phyloP scores from a whole-genome alignment of 2,888 invertebrate species.

The Stegana nigrithorax region DNA sequence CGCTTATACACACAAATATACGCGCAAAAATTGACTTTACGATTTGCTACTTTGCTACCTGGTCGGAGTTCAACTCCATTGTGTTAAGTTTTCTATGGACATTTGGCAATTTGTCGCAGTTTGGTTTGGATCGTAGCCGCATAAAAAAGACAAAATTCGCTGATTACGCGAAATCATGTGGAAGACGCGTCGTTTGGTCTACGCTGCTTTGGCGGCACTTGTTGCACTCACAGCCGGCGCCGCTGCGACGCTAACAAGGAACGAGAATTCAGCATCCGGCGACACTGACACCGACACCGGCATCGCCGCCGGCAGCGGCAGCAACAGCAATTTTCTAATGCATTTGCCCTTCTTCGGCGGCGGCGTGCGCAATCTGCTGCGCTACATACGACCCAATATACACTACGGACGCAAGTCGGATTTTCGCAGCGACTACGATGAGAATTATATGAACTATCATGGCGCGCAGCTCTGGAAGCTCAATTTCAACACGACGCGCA shows the following conservation, averaged over 20 bases:
- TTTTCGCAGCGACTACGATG: constrained; percentile 55
- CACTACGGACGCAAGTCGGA: constrained; percentile 48
- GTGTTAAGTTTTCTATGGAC: too few species aligned
- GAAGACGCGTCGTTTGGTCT: too few species aligned
- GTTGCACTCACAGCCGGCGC: background rate
- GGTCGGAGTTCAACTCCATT: too few species aligned
- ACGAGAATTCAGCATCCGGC: background rate
- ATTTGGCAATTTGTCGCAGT: background rate
- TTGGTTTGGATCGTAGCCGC: background rate
- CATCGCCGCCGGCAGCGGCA: background rate
- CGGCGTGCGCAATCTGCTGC: constrained; percentile 54
- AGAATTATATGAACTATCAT: constrained; percentile 60
- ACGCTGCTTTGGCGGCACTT: background rate
- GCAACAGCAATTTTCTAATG: constrained; percentile 38
- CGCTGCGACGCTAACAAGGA: background rate
- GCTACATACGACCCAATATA: constrained; percentile 47
- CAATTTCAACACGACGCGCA: constrained; percentile 48
- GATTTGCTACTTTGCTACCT: too few species aligned
- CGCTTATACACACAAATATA: too few species aligned
- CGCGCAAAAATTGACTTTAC: too few species aligned
- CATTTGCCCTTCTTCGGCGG: constrained; percentile 56
- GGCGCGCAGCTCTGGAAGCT: constrained; percentile 62
- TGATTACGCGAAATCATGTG: too few species aligned
- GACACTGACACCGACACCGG: background rate
- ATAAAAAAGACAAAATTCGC: background rate